Evolutionary conservation across 2,113 vertebrate genomes (phyloP), one percentile per base, ranked within the genome.

Genomic region (Ivindomyrus marchei): DNA sequence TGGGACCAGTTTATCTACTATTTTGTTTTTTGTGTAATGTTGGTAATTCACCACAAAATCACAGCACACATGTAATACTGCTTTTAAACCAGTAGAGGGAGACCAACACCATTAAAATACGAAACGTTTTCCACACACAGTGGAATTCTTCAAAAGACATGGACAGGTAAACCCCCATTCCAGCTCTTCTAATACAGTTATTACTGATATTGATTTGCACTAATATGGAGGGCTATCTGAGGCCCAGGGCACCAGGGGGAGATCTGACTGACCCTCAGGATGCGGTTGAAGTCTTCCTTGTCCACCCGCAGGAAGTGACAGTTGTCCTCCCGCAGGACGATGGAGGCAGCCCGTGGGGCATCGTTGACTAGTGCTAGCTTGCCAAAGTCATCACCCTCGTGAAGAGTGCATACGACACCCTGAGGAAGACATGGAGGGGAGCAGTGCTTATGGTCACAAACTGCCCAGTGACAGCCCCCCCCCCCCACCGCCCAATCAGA

Each of bases 201-300:
- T 80, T 42, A 80, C 17, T 19, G 74, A 80, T 80, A 17, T 19
- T 80, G 13, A 80, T 17, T 45, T 10, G 42, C 9, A 21, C 80
- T 46, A n/a, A 19, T 4, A 24, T 47, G 3, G 42, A 45, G 21
- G 45, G 15, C 19, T 24, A 53, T 42, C 46, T 84, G 70, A 27
- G 4, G 45, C 9, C 21, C 45, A 9, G 39, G 83, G 17, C 21
- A 21, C 17, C 39, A 46, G 21, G 39, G 70, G 10, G 11, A 45
- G 31, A 13, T 87, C 83, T 50, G 13, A 93, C 97, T 97, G 92
- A 98, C 98, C 95, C 98, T 97, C 42, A 99, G 94, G 94, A 99
- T 98, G 92, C 98, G 95, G 95, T 99, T 99, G 94, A 99, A 99
- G 94, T 99, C 98, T 91, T 99, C 98, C 92, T 99, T 99, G 94